Evolutionary conservation across 2,113 vertebrate genomes (phyloP).

Genomic region (Podilymbus podiceps): DNA sequence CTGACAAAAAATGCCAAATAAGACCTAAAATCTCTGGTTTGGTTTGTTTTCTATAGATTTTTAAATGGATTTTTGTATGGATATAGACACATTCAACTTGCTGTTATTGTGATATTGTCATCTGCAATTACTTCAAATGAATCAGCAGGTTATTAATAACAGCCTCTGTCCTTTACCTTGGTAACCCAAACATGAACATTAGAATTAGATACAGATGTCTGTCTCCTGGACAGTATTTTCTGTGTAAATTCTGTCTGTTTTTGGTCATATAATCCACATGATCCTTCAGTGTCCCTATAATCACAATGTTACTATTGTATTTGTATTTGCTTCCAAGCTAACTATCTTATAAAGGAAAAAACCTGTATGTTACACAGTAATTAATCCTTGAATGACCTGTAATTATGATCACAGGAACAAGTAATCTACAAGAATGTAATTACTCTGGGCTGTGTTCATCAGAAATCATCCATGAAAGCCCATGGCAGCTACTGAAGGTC

Average conservation of each 20-base stretch:
- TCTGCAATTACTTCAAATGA: neutral
- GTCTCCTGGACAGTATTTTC: neutral
- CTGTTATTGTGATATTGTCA: neutral
- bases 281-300: neutral
- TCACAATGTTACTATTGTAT: neutral
- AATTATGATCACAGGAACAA: conserved; percentile 9
- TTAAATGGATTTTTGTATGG: no score
- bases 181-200: neutral
- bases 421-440: conserved; percentile 27
- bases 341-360: conserved; percentile 15
- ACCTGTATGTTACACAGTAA: neutral
- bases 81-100: neutral
- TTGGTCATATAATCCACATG: neutral
- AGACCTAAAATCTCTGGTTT: neutral
- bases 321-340: conserved; percentile 15
- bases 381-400: conserved; percentile 27
- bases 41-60: neutral
- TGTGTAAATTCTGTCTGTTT: neutral
- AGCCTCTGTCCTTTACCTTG: neutral
- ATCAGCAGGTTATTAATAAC: neutral
- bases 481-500: neutral
- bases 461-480: conserved; percentile 8
- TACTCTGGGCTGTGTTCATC: conserved; percentile 12
- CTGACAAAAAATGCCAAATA: neutral
- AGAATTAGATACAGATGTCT: neutral